Conservation (phyloP, 2,888 invertebrate genomes). For the Seladonia tumulorum region DNA sequence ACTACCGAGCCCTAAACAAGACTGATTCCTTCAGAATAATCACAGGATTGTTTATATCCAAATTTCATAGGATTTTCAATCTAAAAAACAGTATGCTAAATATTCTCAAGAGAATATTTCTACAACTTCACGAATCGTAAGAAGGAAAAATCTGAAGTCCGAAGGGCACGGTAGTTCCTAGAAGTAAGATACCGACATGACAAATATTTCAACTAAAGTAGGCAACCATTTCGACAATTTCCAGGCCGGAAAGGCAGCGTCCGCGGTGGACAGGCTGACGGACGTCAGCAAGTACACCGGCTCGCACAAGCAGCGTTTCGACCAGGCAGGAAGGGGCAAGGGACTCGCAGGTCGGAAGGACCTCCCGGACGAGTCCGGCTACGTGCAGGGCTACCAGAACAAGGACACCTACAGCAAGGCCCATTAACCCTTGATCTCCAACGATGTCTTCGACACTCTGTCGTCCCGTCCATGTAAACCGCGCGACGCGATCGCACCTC, state of each 20-base stretch:
- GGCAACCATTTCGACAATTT: background rate
- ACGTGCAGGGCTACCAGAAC: slow-evolving; percentile 94
- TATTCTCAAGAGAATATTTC: no score
- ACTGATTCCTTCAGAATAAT: background rate
- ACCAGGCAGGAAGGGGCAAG: slow-evolving; percentile 93
- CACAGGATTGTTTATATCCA: background rate
- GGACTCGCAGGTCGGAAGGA: slow-evolving; percentile 94
- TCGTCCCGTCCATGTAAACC: slow-evolving; percentile 62
- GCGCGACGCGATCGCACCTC: slow-evolving; percentile 33
- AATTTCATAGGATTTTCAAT: background rate
- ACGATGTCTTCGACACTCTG: slow-evolving; percentile 52
- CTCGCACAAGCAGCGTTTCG: slow-evolving; percentile 94
- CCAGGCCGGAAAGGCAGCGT: slow-evolving; percentile 83
- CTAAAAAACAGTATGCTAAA: background rate
- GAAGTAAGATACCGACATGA: background rate
- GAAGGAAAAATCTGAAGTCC: background rate
- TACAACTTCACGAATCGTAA: no score
- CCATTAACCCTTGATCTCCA: slow-evolving; percentile 53
- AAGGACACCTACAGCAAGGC: slow-evolving; percentile 89
- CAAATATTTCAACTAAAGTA: background rate
- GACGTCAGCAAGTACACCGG: slow-evolving; percentile 96
- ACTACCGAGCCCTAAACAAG: background rate
- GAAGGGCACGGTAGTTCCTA: background rate
- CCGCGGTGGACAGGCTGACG: slow-evolving; percentile 91
- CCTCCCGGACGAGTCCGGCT: slow-evolving; percentile 90